Base-by-base conservation (phyloP, 2,797 vertebrate species). In the Schizopygopsis malacanthus region DNA sequence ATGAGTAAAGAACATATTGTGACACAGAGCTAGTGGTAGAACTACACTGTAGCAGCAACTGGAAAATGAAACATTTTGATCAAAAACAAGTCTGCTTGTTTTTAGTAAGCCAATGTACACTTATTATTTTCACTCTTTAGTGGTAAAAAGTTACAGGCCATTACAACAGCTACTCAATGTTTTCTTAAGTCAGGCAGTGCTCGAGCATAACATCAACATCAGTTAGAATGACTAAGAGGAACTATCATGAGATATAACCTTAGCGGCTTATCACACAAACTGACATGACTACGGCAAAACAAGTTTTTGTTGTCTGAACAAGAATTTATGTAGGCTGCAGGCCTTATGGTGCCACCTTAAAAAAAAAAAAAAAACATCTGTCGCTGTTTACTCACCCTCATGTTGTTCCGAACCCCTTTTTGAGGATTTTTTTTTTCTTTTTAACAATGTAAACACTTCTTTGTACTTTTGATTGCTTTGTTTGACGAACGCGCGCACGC, bases 241-340 rank as follows among this genome's bases (percentile, higher is more conserved):
- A n/a, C 81, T 63, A 75, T 75, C 81, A 82, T 43, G 54, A 70
- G 54, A 81, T n/a, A 81, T 39, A 69, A n/a, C 45, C 45, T 70
- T 52, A 37, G 7, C 0, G 11, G 33, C 25, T 47, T 16, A 25
- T 39, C 25, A 73, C 4, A 61, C 16, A 82, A 39, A 61, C 39
- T 47, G 54, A 75, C 70, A 50, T 37, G 41, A 47, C 71, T 1
- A 7, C 6, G 2, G 41, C 25, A 63, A 63, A 50, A 71, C 15
- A 12, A 16, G 33, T 25, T 70, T 54, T 22, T 81, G 15, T 50
- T 81, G 11, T 22, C 43, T 67, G 43, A 33, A 81, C 63, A 33
- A 4, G 45, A 37, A 18, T 18, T 43, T 43, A 15, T 43, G 47
- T 52, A 7, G n/a, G 15, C 52, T 72, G 9, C 15, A 50, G 4